phyloP scores from a whole-genome alignment of 2,888 invertebrate species.

The Aporophyla nigra region DNA sequence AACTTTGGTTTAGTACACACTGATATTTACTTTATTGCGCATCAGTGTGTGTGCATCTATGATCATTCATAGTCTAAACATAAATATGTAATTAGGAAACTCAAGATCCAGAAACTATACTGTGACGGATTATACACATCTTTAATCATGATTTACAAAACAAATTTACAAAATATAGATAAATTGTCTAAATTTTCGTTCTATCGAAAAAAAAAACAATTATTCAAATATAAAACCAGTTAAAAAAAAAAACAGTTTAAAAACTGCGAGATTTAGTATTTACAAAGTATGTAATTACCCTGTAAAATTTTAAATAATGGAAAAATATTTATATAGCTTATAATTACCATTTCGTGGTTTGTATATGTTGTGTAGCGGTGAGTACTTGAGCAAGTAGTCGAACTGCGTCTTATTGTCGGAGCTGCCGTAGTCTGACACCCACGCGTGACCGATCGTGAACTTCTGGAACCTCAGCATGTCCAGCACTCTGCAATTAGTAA shows the following conservation, averaged over 20 bases:
- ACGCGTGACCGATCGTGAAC: constrained; percentile 99
- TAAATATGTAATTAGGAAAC: neutral
- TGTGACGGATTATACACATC: neutral
- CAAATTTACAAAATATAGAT: neutral
- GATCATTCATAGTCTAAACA: neutral
- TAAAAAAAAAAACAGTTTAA: no score
- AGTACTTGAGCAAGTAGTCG: constrained; percentile 95
- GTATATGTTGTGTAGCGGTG: constrained; percentile 97
- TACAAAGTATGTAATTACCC: no score
- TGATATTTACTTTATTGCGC: neutral
- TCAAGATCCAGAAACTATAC: neutral
- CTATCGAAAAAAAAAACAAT: neutral
- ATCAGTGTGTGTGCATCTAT: no score
- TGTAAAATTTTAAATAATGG: neutral
- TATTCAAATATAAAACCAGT: no score
- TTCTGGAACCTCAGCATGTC: constrained; percentile 99
- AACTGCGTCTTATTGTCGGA: constrained; percentile 97
- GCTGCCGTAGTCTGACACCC: constrained; percentile 98
- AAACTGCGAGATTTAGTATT: neutral
- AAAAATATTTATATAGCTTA: neutral
- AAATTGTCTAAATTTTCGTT: neutral
- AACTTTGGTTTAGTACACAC: neutral
- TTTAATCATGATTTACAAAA: neutral
- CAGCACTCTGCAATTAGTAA: constrained; percentile 93
- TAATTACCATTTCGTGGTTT: constrained; percentile 90